phyloP scores from a whole-genome alignment of 2,113 vertebrate genomes.

The Mesocricetus auratus region DNA sequence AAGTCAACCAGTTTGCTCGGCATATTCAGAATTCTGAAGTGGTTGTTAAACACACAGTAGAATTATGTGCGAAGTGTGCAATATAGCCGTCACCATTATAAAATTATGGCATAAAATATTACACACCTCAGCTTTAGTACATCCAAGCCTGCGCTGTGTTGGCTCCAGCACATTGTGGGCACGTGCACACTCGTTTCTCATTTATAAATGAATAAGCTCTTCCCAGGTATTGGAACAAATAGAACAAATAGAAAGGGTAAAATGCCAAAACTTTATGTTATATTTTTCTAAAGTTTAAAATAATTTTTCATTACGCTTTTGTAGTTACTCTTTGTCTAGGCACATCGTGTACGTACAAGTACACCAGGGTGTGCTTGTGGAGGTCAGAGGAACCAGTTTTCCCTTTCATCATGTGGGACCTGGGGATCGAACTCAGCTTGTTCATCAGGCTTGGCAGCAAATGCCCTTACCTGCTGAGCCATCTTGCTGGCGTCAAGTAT shows the following conservation, averaged over 20 bases:
- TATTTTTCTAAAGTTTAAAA: not conserved
- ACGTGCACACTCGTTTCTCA: not conserved
- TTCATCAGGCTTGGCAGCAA: not conserved
- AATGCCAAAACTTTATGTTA: not conserved
- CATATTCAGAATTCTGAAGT: not conserved
- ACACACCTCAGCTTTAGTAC: not conserved
- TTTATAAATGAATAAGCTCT: constrained; percentile 8
- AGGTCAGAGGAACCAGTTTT: not conserved
- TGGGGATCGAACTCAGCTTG: no score
- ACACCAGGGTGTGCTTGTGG: not conserved
- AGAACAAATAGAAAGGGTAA: not conserved
- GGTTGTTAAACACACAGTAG: not conserved
- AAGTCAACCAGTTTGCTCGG: not conserved
- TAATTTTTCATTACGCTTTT: not conserved
- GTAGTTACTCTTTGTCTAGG: not conserved
- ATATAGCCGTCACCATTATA: not conserved
- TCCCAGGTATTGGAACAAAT: no score
- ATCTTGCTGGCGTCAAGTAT: not conserved
- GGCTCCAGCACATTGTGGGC: not conserved
- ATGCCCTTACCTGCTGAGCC: not conserved
- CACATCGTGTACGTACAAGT: accelerated
- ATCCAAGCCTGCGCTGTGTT: not conserved
- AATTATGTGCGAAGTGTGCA: not conserved
- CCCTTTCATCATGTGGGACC: not conserved
- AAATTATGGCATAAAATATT: not conserved